Percentiles rank a stretch among this genome's conserved stretches.
Evolutionary conservation across 2,113 vertebrate genomes (phyloP).

Genomic region (Cynoglossus semilaevis): DNA sequence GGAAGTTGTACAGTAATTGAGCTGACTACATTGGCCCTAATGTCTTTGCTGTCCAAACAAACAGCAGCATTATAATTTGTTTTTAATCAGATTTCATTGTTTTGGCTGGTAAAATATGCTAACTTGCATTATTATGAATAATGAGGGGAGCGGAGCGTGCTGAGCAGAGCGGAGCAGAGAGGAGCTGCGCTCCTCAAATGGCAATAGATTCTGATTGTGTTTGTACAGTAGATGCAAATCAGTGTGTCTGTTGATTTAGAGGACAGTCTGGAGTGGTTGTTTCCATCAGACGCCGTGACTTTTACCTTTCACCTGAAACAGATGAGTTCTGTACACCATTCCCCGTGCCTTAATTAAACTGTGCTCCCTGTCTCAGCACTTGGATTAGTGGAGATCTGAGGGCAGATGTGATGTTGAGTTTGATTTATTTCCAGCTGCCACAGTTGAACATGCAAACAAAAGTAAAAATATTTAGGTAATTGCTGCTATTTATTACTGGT

Average conservation of each 20-base stretch:
- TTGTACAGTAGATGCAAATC: slow-evolving; percentile 61
- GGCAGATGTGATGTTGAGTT: slow-evolving; percentile 63
- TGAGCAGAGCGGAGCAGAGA: slow-evolving; percentile 12
- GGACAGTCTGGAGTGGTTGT: slow-evolving; percentile 45
- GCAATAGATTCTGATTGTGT: slow-evolving; percentile 29
- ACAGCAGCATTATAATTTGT: slow-evolving; percentile 54
- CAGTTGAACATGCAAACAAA: slow-evolving; percentile 56
- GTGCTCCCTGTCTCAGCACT: slow-evolving; percentile 53
- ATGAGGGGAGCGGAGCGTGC: slow-evolving; percentile 42
- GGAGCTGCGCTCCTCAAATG: slow-evolving; percentile 23
- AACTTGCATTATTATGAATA: slow-evolving; percentile 55
- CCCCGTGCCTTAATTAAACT: slow-evolving; percentile 63
- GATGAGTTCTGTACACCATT: slow-evolving; percentile 31
- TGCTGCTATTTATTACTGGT: slow-evolving; percentile 37
- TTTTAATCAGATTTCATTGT: slow-evolving; percentile 58
- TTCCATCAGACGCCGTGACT: slow-evolving; percentile 26
- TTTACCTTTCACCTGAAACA: slow-evolving; percentile 56
- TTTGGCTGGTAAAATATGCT: slow-evolving; percentile 59
- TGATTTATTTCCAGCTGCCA: slow-evolving; percentile 53
- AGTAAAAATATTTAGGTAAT: slow-evolving; percentile 47
- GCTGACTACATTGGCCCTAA: slow-evolving; percentile 46
- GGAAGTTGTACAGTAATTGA: slow-evolving; percentile 49
- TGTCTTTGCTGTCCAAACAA: slow-evolving; percentile 55
- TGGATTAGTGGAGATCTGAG: slow-evolving; percentile 62
- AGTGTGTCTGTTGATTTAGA: slow-evolving; percentile 52